phyloP scores from a whole-genome alignment of 1,140 invertebrate genomes.

The Lerema accius region DNA sequence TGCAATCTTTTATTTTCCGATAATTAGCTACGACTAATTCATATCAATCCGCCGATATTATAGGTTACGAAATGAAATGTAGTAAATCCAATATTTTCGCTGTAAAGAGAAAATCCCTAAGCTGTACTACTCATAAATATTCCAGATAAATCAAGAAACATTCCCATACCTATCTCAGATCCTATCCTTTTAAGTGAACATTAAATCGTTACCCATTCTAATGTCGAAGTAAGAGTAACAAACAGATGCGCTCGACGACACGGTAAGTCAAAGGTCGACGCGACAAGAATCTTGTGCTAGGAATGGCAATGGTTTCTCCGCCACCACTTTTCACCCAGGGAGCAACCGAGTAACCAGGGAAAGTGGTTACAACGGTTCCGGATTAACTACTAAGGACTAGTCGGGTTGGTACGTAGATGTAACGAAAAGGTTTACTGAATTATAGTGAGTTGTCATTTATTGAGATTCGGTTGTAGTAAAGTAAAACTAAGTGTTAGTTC shows the following conservation, averaged over 20 bases:
- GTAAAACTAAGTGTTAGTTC: not conserved
- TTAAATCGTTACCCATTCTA: too few species aligned
- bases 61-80: too few species aligned
- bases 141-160: too few species aligned
- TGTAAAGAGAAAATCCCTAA: too few species aligned
- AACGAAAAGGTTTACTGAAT: conserved; percentile 20
- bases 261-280: conserved; percentile 13
- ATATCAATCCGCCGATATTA: too few species aligned
- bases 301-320: conserved; percentile 15
- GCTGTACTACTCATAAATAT: too few species aligned
- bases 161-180: too few species aligned
- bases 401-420: conserved; percentile 11
- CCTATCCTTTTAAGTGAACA: too few species aligned
- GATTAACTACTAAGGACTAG: conserved; percentile 2
- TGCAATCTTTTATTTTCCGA: too few species aligned
- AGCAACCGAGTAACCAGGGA: conserved; percentile 17
- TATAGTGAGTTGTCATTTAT: conserved; percentile 10
- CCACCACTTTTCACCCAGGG: conserved; percentile 28
- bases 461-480: not conserved
- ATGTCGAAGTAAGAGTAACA: too few species aligned
- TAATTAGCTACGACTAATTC: too few species aligned
- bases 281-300: conserved; percentile 23
- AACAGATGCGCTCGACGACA: not conserved
- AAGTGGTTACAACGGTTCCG: not conserved
- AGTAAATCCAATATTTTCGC: too few species aligned